Evolutionary conservation across 2,797 vertebrate species (phyloP), one percentile per base, ranked within the genome.

Genomic region (Limnodromus scolopaceus): DNA sequence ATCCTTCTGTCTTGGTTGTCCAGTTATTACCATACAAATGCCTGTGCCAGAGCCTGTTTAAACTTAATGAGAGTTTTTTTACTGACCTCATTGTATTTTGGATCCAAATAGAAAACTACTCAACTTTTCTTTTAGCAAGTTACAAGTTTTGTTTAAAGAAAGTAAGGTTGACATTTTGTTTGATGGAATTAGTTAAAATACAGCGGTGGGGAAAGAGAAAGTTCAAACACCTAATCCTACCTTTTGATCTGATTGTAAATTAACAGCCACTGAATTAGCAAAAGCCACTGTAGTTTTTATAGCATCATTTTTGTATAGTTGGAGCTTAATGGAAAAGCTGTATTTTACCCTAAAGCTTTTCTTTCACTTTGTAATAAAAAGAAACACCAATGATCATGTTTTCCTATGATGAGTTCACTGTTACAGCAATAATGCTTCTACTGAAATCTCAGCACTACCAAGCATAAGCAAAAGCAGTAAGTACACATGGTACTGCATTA

Each of bases 211-310:
- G 45, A 89, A 89, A 77, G 74, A 78, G 58, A 76, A 94, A 71
- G 69, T 84, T 91, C 72, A 87, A 87, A 87, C 57, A 89, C 72
- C 12, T 89, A 38, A 70, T 94, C 69, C 90, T 81, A 48, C 28
- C 74, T 96, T 96, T 95, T 95, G 84, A 92, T 92, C 89, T 86
- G 24, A 68, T 25, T 92, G 71, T 89, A 83, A 95, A 92, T 96
- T 89, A 95, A 63, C n/a, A 80, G 49, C 22, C 64, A 75, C n/a
- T 23, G 51, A 69, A 63, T 94, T 81, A 92, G 46, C 43, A 78
- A 96, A 93, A 87, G 57, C 3, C n/a, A 41, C 54, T 28, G 4
- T 61, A 13, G 6, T 48, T 93, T 97, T 95, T 82, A 95, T 60
- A 82, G 28, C 57, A 70, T 60, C 36, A 17, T 49, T 93, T 60